Conservation (phyloP, 1,140 invertebrate genomes). For the Drosophila navojoa region DNA sequence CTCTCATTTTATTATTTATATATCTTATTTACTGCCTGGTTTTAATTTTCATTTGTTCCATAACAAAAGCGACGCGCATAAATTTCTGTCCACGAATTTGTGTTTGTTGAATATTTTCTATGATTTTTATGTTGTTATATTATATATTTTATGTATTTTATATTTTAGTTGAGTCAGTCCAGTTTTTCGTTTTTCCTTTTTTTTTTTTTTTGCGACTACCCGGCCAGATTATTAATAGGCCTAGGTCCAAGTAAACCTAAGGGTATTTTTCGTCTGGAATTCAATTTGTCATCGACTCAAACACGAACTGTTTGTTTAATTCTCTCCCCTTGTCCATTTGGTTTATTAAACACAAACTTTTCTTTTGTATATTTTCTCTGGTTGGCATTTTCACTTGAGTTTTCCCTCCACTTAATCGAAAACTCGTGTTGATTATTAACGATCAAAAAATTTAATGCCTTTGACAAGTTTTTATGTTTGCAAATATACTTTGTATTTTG, state of each 20-base stretch:
- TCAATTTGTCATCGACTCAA: conserved; percentile 35
- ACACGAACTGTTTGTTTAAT: conserved; percentile 8
- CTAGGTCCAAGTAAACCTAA: conserved; percentile 15
- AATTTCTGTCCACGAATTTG: conserved; percentile 42
- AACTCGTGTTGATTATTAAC: conserved; percentile 58
- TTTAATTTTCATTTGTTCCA: conserved; percentile 72
- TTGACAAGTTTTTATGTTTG: conserved; percentile 16
- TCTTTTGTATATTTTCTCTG: conserved; percentile 17
- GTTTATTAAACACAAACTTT: conserved; percentile 26
- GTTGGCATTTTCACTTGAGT: neutral
- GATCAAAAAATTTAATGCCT: conserved; percentile 44
- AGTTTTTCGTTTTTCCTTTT: neutral
- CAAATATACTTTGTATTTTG: neutral
- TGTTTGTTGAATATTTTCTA: conserved; percentile 11
- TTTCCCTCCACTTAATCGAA: conserved; percentile 41
- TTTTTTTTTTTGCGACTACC: conserved; percentile 4
- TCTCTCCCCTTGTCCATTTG: conserved; percentile 21
- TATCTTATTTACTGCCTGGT: conserved; percentile 9
- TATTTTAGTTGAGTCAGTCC: conserved; percentile 13
- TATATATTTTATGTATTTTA: conserved; percentile 25
- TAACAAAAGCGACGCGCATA: conserved; percentile 53
- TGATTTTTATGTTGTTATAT: conserved; percentile 7
- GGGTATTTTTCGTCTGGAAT: conserved; percentile 34
- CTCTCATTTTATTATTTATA: conserved; percentile 4
- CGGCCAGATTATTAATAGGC: conserved; percentile 30